Evolutionary conservation across 2,888 invertebrate genomes (phyloP), one percentile per base, ranked within the genome.

Genomic region (Dione vanillae): DNA sequence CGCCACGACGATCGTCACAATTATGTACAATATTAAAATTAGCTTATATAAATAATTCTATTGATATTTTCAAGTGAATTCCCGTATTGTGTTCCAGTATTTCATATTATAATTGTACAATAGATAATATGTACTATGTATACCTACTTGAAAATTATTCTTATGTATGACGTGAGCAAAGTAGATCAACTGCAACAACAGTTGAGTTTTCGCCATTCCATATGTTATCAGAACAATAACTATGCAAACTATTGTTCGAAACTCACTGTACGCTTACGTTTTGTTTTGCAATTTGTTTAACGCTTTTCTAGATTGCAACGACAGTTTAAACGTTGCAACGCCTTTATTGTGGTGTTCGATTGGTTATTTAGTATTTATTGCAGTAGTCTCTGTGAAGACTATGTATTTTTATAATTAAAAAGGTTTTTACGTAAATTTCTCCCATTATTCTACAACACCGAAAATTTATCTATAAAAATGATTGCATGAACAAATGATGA

Each of bases 221-320:
- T 67, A 45, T 52, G 61, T 75, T 68, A 73, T 74, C 72, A 67
- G 66, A 71, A 67, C 65, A 67, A 72, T 71, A 75, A 75, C 70
- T 69, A 65, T 66, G 71, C 67, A 54, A 65, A 72, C 75, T 71
- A 75, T 72, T 75, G 72, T 75, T 76, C 52, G 61, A 52, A 68
- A 70, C 70, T 71, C 51, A 54, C 52, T 70, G 66, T 47, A 65
- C 68, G 72, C 66, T 73, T 70, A 56, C 69, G 66, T 76, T n/a
- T 71, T 70, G 71, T 74, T 70, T 67, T 64, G 62, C 74, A 69
- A 72, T 75, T 71, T 68, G 73, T 76, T 74, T 73, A 65, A 71
- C 70, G 41, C 52, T 67, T 56, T 65, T 67, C 59, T 52, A 65
- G 47, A 65, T 67, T 69, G 65, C 66, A 69, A 47, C 27, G 54